Evolutionary conservation across 2,888 invertebrate species (phyloP), one percentile per base, ranked within the genome.

Genomic region (Acronicta aceris): DNA sequence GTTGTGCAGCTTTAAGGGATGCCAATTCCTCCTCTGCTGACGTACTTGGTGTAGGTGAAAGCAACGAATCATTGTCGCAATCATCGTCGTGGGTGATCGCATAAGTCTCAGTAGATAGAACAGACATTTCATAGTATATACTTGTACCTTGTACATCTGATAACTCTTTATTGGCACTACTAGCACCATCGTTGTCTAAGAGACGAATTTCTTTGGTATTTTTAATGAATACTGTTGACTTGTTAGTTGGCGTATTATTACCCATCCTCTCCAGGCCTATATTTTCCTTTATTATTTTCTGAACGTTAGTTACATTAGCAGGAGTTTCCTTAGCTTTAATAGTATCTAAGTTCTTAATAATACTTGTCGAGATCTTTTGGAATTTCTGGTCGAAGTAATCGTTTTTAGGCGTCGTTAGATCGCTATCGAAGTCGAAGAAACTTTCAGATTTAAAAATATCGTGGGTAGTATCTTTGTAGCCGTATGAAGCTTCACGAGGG

Each of bases 331-430:
- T 90, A 42, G 83, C 68, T 82, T 89, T 89, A 41, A 89, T 87
- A 59, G 86, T 79, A 41, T 88, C 91, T 81, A 95, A 86, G 61
- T 95, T 94, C 76, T 95, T 94, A 65, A 91, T 91, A 65, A 96
- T 95, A 79, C 95, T 95, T 55, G 93, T 89, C 21, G 95, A 94
- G 63, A 96, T 91, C 79, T 94, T 89, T 68, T 93, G 87, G 76
- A 88, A 95, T 74, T 94, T 95, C 71, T 94, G 89, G 77, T 96
- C 96, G 67, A 95, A 95, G 68, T 90, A 91, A 56, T 92, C 90
- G 53, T 94, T 91, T 81, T 89, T 92, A 13, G 95, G 95, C n/a
- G 95, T 96, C 10, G 95, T 95, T 40, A 95, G 78, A 57, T 93
- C 93, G 36, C 81, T 81, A 57, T 88, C 87, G 59, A 92, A 93